phyloP scores from a whole-genome alignment of 37 sponge, comb jelly and placozoan genomes.

The Crambe crambe region DNA sequence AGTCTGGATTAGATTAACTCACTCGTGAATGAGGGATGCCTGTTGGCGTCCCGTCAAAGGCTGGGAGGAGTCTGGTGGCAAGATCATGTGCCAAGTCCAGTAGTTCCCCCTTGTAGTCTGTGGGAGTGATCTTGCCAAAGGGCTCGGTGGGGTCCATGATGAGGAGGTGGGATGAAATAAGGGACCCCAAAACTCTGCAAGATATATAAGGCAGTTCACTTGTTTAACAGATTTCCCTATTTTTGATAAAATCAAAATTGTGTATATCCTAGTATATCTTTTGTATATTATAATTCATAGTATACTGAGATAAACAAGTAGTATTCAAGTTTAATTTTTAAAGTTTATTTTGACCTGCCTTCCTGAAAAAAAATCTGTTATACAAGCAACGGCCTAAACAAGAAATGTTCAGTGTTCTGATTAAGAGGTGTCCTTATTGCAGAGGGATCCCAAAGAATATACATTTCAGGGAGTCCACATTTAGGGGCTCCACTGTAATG shows the following conservation, averaged over 20 bases:
- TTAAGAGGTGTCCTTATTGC: too few relatives aligned
- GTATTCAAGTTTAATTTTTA: too few relatives aligned
- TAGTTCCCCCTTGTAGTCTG: slow-evolving; percentile 76
- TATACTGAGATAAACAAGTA: too few relatives aligned
- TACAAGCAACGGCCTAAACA: too few relatives aligned
- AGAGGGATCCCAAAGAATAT: too few relatives aligned
- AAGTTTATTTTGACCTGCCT: too few relatives aligned
- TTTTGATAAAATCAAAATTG: neutral
- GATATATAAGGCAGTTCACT: too few relatives aligned
- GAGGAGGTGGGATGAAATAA: slow-evolving; percentile 90
- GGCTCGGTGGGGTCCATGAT: slow-evolving; percentile 68
- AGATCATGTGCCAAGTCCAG: slow-evolving; percentile 87
- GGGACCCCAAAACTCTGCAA: slow-evolving; percentile 86
- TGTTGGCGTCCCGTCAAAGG: slow-evolving; percentile 87
- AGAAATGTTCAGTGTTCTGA: too few relatives aligned
- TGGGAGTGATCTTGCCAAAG: slow-evolving; percentile 70
- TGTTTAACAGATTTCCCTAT: neutral
- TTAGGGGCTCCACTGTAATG: too few relatives aligned
- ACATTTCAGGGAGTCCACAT: too few relatives aligned
- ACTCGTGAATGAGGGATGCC: slow-evolving; percentile 91
- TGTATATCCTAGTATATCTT: neutral
- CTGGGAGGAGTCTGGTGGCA: slow-evolving; percentile 77
- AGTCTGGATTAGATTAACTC: too few relatives aligned
- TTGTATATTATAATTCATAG: neutral
- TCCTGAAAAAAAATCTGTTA: too few relatives aligned